A percentile compares a stretch with the other conserved stretches of the same genome.
Evolutionary conservation across 2,888 invertebrate genomes (phyloP).

Genomic region (Callosobruchus maculatus): DNA sequence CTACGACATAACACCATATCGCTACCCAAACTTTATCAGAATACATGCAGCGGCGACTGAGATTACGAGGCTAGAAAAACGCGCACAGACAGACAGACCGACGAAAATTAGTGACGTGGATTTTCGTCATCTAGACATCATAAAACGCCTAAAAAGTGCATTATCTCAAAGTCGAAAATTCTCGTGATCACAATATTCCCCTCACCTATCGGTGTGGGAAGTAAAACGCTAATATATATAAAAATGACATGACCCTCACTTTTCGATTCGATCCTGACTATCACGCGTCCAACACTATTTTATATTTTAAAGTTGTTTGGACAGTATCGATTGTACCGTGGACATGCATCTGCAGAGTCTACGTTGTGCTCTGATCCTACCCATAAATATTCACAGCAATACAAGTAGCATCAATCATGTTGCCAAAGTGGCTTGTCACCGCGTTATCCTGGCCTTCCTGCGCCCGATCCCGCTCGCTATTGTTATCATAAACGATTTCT

Average conservation of each 20-base stretch:
- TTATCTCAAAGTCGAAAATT: no score
- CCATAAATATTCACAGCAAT: conserved; percentile 45
- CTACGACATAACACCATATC: no score
- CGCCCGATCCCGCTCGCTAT: not conserved
- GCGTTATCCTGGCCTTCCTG: conserved; percentile 20
- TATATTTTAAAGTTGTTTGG: not conserved
- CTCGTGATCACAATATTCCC: no score
- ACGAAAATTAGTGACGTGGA: no score
- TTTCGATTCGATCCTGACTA: not conserved
- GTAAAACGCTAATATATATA: no score
- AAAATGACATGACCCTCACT: not conserved
- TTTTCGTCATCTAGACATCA: no score
- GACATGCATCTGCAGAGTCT: conserved; percentile 1
- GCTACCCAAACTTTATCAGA: no score
- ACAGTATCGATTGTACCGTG: not conserved
- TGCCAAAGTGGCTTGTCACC: conserved; percentile 41
- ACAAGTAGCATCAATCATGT: conserved; percentile 43
- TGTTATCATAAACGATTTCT: not conserved
- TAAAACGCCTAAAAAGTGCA: no score
- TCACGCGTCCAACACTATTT: not conserved
- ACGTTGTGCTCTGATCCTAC: conserved; percentile 2
- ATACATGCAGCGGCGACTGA: no score
- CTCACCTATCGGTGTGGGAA: no score
- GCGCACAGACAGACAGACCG: no score
- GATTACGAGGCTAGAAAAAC: no score